Evolutionary conservation across 2,797 vertebrate genomes (phyloP), one percentile per base, ranked within the genome.

Genomic region (Australoheros facetus): DNA sequence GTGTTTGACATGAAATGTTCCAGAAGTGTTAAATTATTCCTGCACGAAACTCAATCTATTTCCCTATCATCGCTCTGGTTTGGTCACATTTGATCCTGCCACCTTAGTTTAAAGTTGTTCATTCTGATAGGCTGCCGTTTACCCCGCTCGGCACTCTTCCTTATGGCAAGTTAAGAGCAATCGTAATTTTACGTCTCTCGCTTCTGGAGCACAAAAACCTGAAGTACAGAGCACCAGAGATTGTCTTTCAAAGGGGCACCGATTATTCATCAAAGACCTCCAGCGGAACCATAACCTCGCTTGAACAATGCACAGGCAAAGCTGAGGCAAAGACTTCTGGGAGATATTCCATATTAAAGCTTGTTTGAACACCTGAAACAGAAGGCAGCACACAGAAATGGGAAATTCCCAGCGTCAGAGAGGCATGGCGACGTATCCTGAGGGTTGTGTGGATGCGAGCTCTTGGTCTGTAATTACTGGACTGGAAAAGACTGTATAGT

Each of bases 1-100:
- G 88, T 90, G 94, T 93, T 91, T 62, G 86, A 93, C 79, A 19
- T 91, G 90, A 95, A 94, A 91, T 71, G 89, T 92, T 93, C 93
- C 93, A 95, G 90, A 90, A 93, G 84, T 81, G 91, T 91, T 86
- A 77, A 93, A 92, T 89, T 89, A 91, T 93, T 94, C 87, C 87
- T 87, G 82, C 73, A 69, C 17, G 75, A 93, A 94, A 94, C 89
- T 56, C 60, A 87, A 93, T 83, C 88, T 74, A 37, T 71, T 85
- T 80, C 75, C 73, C 71, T 6, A 57, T 81, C 70, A 39, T 78
- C 76, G 60, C 78, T 13, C n/a, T 0, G 12, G 51, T 78, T 73
- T 23, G 37, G 75, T 84, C 75, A 16, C 34, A 79, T 91, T 91
- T 93, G 78, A 90, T 89, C 74, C 80, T 83, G 72, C 86, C 84